Conservation (phyloP, 2,797 vertebrate species). For the Oreochromis mossambicus region DNA sequence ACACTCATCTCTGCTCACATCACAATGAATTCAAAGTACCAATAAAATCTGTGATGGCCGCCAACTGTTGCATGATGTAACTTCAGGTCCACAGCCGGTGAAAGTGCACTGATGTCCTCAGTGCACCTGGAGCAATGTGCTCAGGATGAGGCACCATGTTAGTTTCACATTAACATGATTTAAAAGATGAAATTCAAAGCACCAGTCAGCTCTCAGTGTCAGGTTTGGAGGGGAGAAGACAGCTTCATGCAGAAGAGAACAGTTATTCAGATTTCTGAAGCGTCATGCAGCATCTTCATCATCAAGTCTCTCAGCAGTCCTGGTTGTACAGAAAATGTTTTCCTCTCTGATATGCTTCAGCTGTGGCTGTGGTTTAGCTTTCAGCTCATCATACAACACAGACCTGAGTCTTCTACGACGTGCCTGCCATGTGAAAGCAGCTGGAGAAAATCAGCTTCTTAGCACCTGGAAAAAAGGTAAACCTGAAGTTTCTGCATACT, state of each 20-base stretch:
- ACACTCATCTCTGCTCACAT: neutral
- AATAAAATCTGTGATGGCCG: accelerated
- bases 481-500: neutral
- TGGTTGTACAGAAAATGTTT: neutral
- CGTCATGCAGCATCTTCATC: neutral
- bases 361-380: neutral
- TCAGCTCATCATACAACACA: neutral
- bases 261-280: neutral
- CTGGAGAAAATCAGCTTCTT: neutral
- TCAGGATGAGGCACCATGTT: neutral
- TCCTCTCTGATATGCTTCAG: neutral
- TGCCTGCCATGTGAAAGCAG: neutral
- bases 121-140: neutral
- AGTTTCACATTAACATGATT: neutral
- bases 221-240: neutral
- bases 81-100: neutral
- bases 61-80: neutral
- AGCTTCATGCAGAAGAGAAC: neutral
- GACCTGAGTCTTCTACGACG: neutral
- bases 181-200: neutral
- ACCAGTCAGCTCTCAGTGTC: neutral
- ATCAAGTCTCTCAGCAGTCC: neutral
- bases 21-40: neutral
- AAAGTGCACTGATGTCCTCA: neutral
- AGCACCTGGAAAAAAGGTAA: neutral